Percentiles rank a stretch among this genome's conserved stretches.
phyloP scores from a whole-genome alignment of 2,888 invertebrate genomes.

The Parasteatoda lunata region DNA sequence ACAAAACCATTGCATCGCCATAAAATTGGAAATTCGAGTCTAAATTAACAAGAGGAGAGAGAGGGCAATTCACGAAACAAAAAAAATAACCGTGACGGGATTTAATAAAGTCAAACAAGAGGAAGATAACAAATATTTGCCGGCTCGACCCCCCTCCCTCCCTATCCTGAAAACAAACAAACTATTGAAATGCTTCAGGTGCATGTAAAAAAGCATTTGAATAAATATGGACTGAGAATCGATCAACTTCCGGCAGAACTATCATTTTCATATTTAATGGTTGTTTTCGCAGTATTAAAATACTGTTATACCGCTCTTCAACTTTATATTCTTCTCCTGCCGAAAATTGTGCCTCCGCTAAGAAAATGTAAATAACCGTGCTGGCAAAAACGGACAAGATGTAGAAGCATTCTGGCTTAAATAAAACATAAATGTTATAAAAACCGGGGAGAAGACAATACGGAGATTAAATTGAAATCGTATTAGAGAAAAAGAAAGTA shows the following conservation, averaged over 20 bases:
- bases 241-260: constrained; percentile 67
- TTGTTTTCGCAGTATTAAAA: constrained; percentile 67
- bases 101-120: constrained; percentile 57
- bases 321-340: constrained; percentile 64
- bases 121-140: constrained; percentile 61
- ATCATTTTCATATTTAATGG: constrained; percentile 69
- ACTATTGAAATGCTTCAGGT: not conserved
- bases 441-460: constrained; percentile 59
- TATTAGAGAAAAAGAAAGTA: constrained; percentile 68
- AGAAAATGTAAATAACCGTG: constrained; percentile 65
- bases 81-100: constrained; percentile 53
- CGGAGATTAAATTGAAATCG: constrained; percentile 69
- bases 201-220: constrained; percentile 51
- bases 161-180: constrained; percentile 54
- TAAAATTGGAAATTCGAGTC: constrained; percentile 1
- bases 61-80: constrained; percentile 23
- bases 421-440: constrained; percentile 69
- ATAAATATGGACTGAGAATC: constrained; percentile 65
- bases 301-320: constrained; percentile 59
- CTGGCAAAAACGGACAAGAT: constrained; percentile 61
- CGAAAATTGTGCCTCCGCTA: constrained; percentile 51
- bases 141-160: constrained; percentile 15
- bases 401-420: constrained; percentile 55
- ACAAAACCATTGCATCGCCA: not conserved
- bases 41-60: not conserved